Evolutionary conservation across 2,888 invertebrate species (phyloP), one percentile per base, ranked within the genome.

Genomic region (Nymphalis c-album): DNA sequence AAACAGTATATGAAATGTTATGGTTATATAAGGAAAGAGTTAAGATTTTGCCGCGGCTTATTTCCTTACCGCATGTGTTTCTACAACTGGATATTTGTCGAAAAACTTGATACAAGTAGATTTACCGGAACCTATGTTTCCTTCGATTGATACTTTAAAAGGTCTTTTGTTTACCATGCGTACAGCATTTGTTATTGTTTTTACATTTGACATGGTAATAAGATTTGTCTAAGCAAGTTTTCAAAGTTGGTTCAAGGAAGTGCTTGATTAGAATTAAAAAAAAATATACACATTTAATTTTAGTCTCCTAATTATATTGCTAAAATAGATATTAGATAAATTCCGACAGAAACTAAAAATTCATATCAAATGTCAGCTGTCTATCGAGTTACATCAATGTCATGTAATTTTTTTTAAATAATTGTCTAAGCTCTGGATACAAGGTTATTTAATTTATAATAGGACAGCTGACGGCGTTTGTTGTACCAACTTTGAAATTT

Each of bases 121-220:
- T 86, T 96, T 96, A 8, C 96, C 96, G 73, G 96, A 95, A 17
- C 96, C 96, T 73, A 96, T 96, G 78, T 96, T 96, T 20, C 96
- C 96, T 86, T 96, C 96, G 62, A 96, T 94, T 47, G 95, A 94
- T 0, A 96, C 95, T 59, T 95, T 94, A 78, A 95, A 95, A 4
- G 95, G 94, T 68, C 93, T 82, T 65, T 84, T 89, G 1, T 74
- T 74, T 1, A 77, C 74, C 20, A 73, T 68, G 16, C 87, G 85
- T 7, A 83, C 80, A n/a, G 80, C 79, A 77, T 74, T 86, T 70
- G 75, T 70, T 26, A 88, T 70, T n/a, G 77, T 72, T 72, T 86
- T 90, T 31, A 86, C 78, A 67, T 80, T 86, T 5, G 88, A 80
- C 86, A 89, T 90, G 51, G 55, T 76, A 55, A 22, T 46, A 58